Evolutionary conservation across 2,888 invertebrate genomes (phyloP).

Genomic region (Spodoptera exigua): DNA sequence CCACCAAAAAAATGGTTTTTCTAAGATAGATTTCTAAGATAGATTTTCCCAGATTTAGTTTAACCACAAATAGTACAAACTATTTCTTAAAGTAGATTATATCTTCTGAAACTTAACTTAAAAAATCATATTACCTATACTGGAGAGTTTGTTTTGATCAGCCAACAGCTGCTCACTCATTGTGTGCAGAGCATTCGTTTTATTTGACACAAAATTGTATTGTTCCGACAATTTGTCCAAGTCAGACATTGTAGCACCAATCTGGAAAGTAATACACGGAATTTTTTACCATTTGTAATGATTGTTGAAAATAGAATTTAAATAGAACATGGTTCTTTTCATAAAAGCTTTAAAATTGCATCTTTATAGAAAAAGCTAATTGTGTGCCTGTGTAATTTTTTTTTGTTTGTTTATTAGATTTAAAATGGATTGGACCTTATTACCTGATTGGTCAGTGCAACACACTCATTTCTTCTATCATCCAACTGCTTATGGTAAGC

Average conservation of each 20-base stretch:
- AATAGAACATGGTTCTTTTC: too few species aligned
- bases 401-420: neutral
- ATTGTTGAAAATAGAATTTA: too few species aligned
- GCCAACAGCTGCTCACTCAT: conserved; percentile 97
- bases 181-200: conserved; percentile 96
- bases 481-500: conserved; percentile 92
- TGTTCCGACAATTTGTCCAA: conserved; percentile 93
- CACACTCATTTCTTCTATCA: conserved; percentile 91
- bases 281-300: neutral
- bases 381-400: too few species aligned
- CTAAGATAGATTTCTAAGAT: neutral
- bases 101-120: too few species aligned
- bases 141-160: conserved; percentile 95
- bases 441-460: conserved; percentile 91
- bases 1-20: too few species aligned
- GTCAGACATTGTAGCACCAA: conserved; percentile 92
- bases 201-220: conserved; percentile 96
- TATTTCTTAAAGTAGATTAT: too few species aligned
- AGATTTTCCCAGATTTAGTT: too few species aligned
- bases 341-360: too few species aligned
- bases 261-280: conserved; percentile 76
- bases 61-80: too few species aligned
- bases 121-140: conserved; percentile 88
- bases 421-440: neutral
- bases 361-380: too few species aligned